Evolutionary conservation across 2,888 invertebrate genomes (phyloP), one percentile per base, ranked within the genome.

Genomic region (Lobophora halterata): DNA sequence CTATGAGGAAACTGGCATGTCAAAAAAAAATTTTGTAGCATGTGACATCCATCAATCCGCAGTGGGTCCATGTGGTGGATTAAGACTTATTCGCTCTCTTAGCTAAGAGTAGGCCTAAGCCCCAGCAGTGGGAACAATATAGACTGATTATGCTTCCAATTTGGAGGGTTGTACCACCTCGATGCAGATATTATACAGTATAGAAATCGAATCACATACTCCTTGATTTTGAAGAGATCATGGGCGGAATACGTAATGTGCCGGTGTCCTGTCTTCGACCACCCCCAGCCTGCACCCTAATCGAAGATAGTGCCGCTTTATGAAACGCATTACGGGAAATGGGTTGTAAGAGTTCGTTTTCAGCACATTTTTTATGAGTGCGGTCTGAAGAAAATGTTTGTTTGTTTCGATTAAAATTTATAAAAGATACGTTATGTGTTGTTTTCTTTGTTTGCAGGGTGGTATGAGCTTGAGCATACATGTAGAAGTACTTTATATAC

Each of bases 141-240:
- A n/a, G n/a, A n/a, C n/a, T n/a, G n/a, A n/a, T n/a, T n/a, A n/a
- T n/a, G n/a, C n/a, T n/a, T n/a, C n/a, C n/a, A n/a, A n/a, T n/a
- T n/a, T n/a, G n/a, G 32, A 18, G 7, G 46, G 55, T 60, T 30
- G 26, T 30, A 61, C 30, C 73, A 65, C 28, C 79, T 71, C 77
- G 23, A 40, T 56, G 62, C 19, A 56, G 31, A 63, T 72, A 56
- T 51, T 32, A 26, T 45, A 58, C 64, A 59, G 72, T 76, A 75
- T 74, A 80, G 80, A 79, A 85, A 86, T 87, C 86, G 83, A 87
- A 86, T 86, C 86, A 85, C 85, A 86, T 80, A 85, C 83, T 79
- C 81, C 85, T 86, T 86, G 86, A 86, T 85, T 86, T 82, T 77
- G 83, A 76, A 76, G 65, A 73, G 71, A 69, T 64, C 69, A 56